Base-by-base conservation (phyloP, 2,113 vertebrate species). In the Spheniscus mendiculus region DNA sequence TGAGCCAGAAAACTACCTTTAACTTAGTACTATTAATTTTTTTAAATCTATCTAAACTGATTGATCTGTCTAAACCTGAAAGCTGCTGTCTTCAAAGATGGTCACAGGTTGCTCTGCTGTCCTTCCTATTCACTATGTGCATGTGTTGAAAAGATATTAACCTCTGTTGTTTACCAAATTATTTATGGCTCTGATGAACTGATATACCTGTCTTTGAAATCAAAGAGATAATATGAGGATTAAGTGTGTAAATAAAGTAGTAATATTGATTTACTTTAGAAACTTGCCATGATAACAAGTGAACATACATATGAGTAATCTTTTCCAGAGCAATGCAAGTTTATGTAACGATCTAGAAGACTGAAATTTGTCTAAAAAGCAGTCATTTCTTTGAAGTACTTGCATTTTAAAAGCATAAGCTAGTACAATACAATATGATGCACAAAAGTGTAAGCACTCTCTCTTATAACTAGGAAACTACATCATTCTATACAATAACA, bases 241-340 rank as follows among this genome's bases (percentile, higher is more conserved):
- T 40, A 62, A 56, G 6, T 15, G 4, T 56, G 20, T 26, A 84
- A 96, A 74, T 55, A 47, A 71, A 62, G 15, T 21, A 74, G 9
- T 11, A 79, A 29, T 25, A 44, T 3, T 72, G 16, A 67, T 12
- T n/a, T n/a, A 69, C 17, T 76, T 83, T 52, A 86, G 36, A 87
- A 91, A 47, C 21, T 44, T 74, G 13, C 8, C 26, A 18, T 10
- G 10, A n/a, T 56, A 67, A 66, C 10, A 81, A 52, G 22, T 18
- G 49, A 49, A 38, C 11, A 5, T 26, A 3, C 6, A 34, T 8
- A 36, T 0, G 0, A 89, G 8, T 16, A 26, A 72, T 29, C 8
- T 87, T 63, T 82, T 80, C 38, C 25, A 76, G 49, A 87, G 45
- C 2, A 59, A 32, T 69, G 5, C 1, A 47, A 55, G 11, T 15